Conservation (phyloP, 92 coral and sea anemone species). For the Phenganax stokvisi region DNA sequence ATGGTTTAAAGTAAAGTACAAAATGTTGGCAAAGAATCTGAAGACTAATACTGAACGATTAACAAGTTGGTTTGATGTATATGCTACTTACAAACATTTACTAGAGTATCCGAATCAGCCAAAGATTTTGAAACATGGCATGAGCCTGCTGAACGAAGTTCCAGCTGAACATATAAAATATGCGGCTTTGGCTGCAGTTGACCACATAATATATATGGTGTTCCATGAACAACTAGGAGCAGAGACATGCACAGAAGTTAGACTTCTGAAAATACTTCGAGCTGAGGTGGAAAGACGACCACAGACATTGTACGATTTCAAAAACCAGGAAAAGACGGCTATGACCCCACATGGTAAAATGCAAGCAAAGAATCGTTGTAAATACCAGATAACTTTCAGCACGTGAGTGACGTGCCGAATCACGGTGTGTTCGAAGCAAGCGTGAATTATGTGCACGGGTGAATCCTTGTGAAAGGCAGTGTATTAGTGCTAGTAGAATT, state of each 20-base stretch:
- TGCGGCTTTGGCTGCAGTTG: slow-evolving; percentile 59
- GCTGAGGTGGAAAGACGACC: slow-evolving; percentile 68
- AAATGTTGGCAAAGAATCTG: not conserved
- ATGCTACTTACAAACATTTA: slow-evolving; percentile 68
- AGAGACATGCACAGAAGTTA: slow-evolving; percentile 54
- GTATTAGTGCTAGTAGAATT: not conserved
- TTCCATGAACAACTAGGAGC: slow-evolving; percentile 51
- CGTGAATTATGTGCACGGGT: not conserved
- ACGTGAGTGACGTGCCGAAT: slow-evolving; percentile 2
- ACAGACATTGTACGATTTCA: slow-evolving; percentile 58
- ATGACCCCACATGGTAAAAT: slow-evolving; percentile 46
- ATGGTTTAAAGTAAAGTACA: too few relatives aligned
- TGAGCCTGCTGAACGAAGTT: slow-evolving; percentile 58
- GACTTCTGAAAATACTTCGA: slow-evolving; percentile 44
- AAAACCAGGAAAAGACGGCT: slow-evolving; percentile 62
- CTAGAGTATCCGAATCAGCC: slow-evolving; percentile 61
- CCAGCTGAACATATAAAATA: slow-evolving; percentile 49
- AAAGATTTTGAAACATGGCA: slow-evolving; percentile 47
- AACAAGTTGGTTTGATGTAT: slow-evolving; percentile 79
- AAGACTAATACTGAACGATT: slow-evolving; percentile 57
- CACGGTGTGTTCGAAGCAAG: slow-evolving; percentile 15
- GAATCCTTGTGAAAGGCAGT: not conserved
- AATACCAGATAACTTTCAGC: not conserved
- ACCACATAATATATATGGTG: slow-evolving; percentile 57
- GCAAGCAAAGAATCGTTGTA: not conserved